phyloP scores from a whole-genome alignment of 2,888 invertebrate species.

The Nephrotoma flavescens region DNA sequence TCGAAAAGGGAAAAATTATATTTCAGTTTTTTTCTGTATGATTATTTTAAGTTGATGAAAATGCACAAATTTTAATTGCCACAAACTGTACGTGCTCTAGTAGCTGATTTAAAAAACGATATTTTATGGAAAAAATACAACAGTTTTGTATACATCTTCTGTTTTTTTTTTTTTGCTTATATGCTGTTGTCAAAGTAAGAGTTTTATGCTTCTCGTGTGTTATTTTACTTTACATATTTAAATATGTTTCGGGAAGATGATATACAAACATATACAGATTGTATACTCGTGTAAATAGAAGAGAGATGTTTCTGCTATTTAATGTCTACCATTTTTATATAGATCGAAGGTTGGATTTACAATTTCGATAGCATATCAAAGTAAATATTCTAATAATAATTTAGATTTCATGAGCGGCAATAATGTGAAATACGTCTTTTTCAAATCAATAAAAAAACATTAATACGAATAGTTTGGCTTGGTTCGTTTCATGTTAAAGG shows the following conservation, averaged over 20 bases:
- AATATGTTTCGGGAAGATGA: background rate
- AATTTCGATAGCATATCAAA: background rate
- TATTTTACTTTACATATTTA: background rate
- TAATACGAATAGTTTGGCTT: background rate
- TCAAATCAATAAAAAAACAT: background rate
- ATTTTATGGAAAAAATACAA: background rate
- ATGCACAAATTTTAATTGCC: constrained; percentile 5
- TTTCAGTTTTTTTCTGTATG: background rate
- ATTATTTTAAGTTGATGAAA: constrained; percentile 4
- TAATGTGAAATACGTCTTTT: background rate
- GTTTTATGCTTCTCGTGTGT: background rate
- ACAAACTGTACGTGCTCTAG: constrained; percentile 6
- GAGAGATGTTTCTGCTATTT: background rate
- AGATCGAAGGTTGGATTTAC: background rate
- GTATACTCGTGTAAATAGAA: background rate
- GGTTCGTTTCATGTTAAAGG: background rate
- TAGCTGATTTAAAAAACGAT: constrained; percentile 5
- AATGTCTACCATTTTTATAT: background rate
- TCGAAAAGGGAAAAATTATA: background rate
- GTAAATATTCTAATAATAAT: background rate
- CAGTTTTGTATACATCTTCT: background rate
- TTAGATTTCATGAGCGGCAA: background rate
- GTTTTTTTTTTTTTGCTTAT: background rate
- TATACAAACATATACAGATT: background rate
- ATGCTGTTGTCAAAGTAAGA: background rate